These are phyloP conservation scores for Lordiphosa mommai DNA, from an alignment of 1,140 invertebrate species.

Conservation along the genomic window DNA sequence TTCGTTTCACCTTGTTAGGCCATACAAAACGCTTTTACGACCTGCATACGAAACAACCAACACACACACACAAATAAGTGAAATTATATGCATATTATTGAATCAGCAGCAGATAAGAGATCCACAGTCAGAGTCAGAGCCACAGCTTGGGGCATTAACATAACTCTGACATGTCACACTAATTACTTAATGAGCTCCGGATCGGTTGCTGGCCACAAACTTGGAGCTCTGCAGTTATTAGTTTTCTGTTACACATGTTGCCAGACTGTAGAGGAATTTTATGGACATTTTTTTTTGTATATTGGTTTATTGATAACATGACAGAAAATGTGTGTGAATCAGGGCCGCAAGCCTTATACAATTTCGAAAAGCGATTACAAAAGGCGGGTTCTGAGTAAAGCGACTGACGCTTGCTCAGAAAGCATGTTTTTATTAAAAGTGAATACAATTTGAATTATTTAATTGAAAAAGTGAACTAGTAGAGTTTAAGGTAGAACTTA, in stretches of 20 bases:
- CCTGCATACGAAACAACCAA: constrained; percentile 22
- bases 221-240: constrained; percentile 23
- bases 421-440: too few species aligned
- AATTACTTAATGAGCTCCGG: constrained; percentile 77
- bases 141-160: constrained; percentile 60
- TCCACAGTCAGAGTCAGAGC: constrained; percentile 18
- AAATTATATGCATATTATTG: constrained; percentile 67
- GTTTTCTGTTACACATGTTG: constrained; percentile 1
- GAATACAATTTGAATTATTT: too few species aligned
- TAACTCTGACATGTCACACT: constrained; percentile 79
- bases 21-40: constrained; percentile 61
- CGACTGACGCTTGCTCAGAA: too few species aligned
- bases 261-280: too few species aligned
- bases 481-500: too few species aligned
- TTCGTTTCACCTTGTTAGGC: constrained; percentile 74
- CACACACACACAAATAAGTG: constrained; percentile 43
- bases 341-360: too few species aligned
- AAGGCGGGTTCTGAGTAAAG: too few species aligned
- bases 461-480: too few species aligned
- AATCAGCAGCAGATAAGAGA: constrained; percentile 26
- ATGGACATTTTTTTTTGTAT: constrained; percentile 38
- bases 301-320: constrained; percentile 56
- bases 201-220: constrained; percentile 16
- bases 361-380: too few species aligned
- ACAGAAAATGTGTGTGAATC: constrained; percentile 50